Base-by-base conservation (phyloP, 2,113 vertebrate species). In the Mustela nigripes region DNA sequence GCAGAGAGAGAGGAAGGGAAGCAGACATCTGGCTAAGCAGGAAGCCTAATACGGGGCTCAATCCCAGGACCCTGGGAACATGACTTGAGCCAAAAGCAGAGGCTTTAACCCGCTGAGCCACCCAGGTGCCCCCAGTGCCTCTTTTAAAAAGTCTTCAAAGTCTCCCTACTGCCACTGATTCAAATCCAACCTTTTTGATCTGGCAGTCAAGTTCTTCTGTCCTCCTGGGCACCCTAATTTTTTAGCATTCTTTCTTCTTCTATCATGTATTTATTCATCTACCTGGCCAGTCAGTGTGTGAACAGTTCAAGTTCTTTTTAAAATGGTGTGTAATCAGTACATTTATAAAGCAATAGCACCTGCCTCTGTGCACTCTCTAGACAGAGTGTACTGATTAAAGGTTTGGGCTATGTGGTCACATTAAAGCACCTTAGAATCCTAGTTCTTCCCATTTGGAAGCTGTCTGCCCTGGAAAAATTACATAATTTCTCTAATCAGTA, bases 121-220 rank as follows among this genome's bases (percentile, higher is more conserved):
- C 1, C 50, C 50, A 53, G 50, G 50, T 0, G 50, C 14, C 50
- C 14, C 0, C 8, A 5, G 2, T n/a, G 69, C 0, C 2, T 3
- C 58, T 53, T 7, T 28, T 36, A 67, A 62, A 42, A 15, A 62
- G n/a, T 14, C 36, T 65, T 73, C 8, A 12, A 42, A 58, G 4
- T 1, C 5, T 74, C 65, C 3, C 1, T 39, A 4, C 28, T 36
- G 21, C 22, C 22, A 3, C 2, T 2, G 71, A 39, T 16, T 26
- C 45, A 24, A 24, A 65, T 11, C 4, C 15, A 63, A 7, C 7
- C 42, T 78, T 53, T 78, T 60, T 28, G n/a, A 50, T 45, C 71
- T 58, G 11, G 19, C 0, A 7, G 28, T 69, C 50, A 63, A 58
- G 21, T 31, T 45, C 36, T 87, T 31, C 94, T 58, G n/a, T 1